Conservation (phyloP, 2,113 vertebrate species). For the Phylloscopus whistleri region DNA sequence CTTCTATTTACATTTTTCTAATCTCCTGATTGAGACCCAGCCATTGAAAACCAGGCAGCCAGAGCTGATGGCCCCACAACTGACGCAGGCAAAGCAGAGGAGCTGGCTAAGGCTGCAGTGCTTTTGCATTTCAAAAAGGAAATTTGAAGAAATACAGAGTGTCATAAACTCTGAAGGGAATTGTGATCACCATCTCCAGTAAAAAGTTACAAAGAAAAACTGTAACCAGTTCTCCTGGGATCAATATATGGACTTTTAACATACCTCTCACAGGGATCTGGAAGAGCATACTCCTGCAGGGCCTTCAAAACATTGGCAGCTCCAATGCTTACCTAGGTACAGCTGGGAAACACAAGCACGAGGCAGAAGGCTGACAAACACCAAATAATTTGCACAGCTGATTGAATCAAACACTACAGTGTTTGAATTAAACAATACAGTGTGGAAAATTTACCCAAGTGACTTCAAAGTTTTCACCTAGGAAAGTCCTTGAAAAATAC, state of each 20-base stretch:
- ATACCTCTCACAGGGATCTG: rapidly evolving
- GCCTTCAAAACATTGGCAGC: not conserved
- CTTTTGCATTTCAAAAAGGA: not conserved
- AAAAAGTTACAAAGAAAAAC: not conserved
- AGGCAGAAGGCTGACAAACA: not conserved
- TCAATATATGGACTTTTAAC: not conserved
- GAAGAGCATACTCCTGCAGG: not conserved
- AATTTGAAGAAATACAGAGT: not conserved
- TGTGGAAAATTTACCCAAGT: not conserved
- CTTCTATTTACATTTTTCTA: not conserved
- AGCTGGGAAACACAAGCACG: not conserved
- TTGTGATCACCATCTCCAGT: not conserved
- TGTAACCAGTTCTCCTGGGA: not conserved
- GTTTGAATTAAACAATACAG: not conserved
- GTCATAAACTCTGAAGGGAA: not conserved
- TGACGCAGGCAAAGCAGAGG: not conserved
- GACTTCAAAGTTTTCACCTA: not conserved
- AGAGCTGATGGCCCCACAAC: rapidly evolving
- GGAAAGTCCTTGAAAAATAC: not conserved
- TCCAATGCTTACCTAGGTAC: rapidly evolving
- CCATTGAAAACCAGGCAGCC: not conserved
- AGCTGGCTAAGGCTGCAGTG: not conserved
- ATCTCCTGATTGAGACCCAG: not conserved
- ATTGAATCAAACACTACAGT: not conserved
- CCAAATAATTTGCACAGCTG: not conserved